Percentiles rank a stretch among this genome's conserved stretches.
These are phyloP conservation scores for Neolamprologus tretocephalus DNA, from an alignment of 2,113 vertebrate species.

Conservation along the genomic window DNA sequence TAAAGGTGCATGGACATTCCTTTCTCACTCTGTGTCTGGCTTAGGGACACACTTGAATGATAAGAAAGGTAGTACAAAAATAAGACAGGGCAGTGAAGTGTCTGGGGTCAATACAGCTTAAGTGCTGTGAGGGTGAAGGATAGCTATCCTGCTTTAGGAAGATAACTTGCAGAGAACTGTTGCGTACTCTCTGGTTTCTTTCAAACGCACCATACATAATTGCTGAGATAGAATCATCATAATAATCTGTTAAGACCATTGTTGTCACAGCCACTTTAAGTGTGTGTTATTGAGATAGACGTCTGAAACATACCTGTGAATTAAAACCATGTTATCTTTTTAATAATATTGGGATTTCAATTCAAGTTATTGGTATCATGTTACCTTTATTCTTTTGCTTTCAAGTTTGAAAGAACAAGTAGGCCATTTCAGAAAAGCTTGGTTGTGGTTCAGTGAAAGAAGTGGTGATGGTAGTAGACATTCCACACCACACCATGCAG, in stretches of 20 bases:
- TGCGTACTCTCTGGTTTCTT: neutral
- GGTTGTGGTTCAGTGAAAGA: neutral
- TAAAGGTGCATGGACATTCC: conserved; percentile 20
- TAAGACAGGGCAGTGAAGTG: conserved; percentile 46
- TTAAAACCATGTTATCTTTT: neutral
- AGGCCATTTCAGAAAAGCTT: neutral
- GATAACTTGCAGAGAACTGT: conserved; percentile 17
- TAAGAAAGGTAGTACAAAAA: conserved; percentile 47
- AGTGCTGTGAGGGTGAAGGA: conserved; percentile 32
- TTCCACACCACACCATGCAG: conserved; percentile 50
- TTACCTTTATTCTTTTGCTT: neutral
- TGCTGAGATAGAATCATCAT: neutral
- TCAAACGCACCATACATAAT: neutral
- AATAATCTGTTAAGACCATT: neutral
- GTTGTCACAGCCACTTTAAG: neutral
- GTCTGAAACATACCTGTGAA: neutral
- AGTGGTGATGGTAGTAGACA: conserved; percentile 51
- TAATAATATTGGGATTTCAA: neutral
- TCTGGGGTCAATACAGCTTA: conserved; percentile 31
- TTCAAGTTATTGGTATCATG: neutral
- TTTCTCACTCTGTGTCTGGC: neutral
- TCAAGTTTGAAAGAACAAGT: conserved; percentile 2
- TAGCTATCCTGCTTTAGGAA: conserved; percentile 10
- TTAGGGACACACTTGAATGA: conserved; percentile 40
- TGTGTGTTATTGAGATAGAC: neutral